Conservation (phyloP, 2,888 invertebrate genomes). For the Tetropium fuscum region DNA sequence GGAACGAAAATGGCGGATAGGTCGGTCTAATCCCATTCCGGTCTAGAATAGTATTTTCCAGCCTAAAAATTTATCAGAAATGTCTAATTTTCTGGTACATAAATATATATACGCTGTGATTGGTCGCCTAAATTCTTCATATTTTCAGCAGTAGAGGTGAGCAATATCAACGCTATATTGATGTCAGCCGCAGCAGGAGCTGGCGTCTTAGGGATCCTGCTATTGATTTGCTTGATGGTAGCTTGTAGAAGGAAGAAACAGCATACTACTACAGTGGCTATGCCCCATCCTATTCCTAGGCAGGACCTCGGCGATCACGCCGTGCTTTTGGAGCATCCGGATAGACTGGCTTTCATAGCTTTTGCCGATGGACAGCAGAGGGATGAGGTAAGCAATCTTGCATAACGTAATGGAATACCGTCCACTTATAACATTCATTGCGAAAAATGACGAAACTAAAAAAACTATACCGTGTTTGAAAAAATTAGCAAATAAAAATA, state of each 20-base stretch:
- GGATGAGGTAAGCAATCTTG: not conserved
- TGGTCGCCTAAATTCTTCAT: too few relatives aligned
- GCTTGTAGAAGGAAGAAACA: conserved; percentile 60
- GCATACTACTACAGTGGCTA: conserved; percentile 54
- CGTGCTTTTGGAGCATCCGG: conserved; percentile 64
- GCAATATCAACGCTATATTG: conserved; percentile 53
- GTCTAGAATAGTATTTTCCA: too few relatives aligned
- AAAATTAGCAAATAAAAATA: too few relatives aligned
- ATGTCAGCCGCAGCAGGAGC: conserved; percentile 64
- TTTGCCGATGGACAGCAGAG: conserved; percentile 68
- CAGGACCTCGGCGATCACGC: conserved; percentile 59
- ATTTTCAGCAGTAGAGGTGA: conserved; percentile 57
- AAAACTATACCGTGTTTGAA: too few relatives aligned
- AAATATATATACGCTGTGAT: too few relatives aligned
- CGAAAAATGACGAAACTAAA: too few relatives aligned
- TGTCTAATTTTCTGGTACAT: too few relatives aligned
- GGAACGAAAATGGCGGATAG: too few relatives aligned
- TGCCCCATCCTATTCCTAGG: conserved; percentile 53
- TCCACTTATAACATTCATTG: too few relatives aligned
- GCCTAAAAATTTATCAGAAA: too few relatives aligned
- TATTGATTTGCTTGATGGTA: conserved; percentile 61
- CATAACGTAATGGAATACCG: too few relatives aligned
- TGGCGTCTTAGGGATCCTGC: conserved; percentile 60
- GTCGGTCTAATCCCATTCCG: too few relatives aligned
- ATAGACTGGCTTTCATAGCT: conserved; percentile 69